phyloP scores from a whole-genome alignment of 2,113 vertebrate species.

The Hippocampus barbouri region DNA sequence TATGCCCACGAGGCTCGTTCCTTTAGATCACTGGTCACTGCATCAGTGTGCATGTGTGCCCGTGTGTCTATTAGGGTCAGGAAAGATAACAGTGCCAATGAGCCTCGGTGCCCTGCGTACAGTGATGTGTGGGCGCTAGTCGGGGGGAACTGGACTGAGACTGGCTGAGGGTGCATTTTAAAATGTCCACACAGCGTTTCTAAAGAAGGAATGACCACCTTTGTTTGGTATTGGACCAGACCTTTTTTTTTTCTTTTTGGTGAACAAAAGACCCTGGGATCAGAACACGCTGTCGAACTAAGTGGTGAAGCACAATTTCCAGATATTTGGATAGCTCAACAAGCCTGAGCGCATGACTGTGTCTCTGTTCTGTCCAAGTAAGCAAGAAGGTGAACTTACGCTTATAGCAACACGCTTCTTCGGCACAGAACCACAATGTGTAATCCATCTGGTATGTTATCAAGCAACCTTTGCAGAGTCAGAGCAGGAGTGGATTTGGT shows the following conservation, averaged over 20 bases:
- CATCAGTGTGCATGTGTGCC: conserved; percentile 13
- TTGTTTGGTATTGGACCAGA: conserved; percentile 33
- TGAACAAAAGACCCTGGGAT: conserved; percentile 29
- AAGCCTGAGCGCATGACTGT: neutral
- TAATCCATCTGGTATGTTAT: neutral
- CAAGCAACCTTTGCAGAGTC: neutral
- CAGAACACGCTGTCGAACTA: neutral
- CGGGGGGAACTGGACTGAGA: conserved; percentile 26
- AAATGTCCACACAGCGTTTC: conserved; percentile 65
- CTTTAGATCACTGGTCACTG: neutral
- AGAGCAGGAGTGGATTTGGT: conserved; percentile 5
- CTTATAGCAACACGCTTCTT: neutral
- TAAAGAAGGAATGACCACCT: conserved; percentile 35
- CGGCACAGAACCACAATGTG: neutral
- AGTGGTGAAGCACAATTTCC: neutral
- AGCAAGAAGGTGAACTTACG: neutral
- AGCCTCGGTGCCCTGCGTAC: conserved; percentile 27
- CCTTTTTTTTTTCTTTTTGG: conserved; percentile 23
- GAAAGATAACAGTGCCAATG: conserved; percentile 42
- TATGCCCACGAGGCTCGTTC: conserved; percentile 5
- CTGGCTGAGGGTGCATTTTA: conserved; percentile 60
- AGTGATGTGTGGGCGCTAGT: neutral
- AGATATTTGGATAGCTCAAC: neutral
- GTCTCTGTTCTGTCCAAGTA: neutral
- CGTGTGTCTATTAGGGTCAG: conserved; percentile 27